phyloP scores from a whole-genome alignment of 2,888 invertebrate species.

The Rhagophthalmus giganteus region DNA sequence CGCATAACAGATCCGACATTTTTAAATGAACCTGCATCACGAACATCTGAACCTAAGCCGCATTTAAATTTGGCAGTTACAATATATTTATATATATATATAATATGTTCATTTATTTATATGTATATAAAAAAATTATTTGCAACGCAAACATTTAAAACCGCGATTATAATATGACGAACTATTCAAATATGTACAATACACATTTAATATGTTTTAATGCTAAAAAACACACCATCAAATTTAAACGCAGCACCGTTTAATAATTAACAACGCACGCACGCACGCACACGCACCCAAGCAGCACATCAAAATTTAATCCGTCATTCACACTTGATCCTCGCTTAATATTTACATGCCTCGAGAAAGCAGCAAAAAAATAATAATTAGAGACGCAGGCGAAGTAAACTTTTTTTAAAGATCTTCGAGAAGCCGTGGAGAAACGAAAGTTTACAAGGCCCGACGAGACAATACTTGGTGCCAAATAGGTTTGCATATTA shows the following conservation, averaged over 20 bases:
- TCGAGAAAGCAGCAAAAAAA: slow-evolving; percentile 38
- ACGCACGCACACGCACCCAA: slow-evolving; percentile 12
- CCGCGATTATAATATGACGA: slow-evolving; percentile 14
- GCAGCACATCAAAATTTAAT: slow-evolving; percentile 24
- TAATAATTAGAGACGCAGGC: slow-evolving; percentile 25
- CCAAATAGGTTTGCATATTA: slow-evolving; percentile 9
- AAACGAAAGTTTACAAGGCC: slow-evolving; percentile 6
- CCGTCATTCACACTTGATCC: slow-evolving; percentile 35
- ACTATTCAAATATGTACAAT: slow-evolving; percentile 27
- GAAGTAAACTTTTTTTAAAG: slow-evolving; percentile 10
- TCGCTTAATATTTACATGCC: slow-evolving; percentile 48
- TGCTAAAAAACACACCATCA: slow-evolving; percentile 10
- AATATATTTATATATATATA: too few species aligned
- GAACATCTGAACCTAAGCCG: slow-evolving; percentile 29
- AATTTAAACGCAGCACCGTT: slow-evolving; percentile 23
- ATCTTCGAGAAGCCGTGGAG: not conserved
- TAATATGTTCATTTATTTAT: slow-evolving; percentile 12
- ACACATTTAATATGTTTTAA: slow-evolving; percentile 11
- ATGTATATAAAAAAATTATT: slow-evolving; percentile 11
- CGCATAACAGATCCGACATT: slow-evolving; percentile 48
- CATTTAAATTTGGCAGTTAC: slow-evolving; percentile 32
- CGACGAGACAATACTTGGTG: slow-evolving; percentile 14
- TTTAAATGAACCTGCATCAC: slow-evolving; percentile 34
- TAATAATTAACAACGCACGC: slow-evolving; percentile 32
- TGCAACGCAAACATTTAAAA: slow-evolving; percentile 9